A percentile compares a stretch with the other conserved stretches of the same genome.
Conservation (phyloP, 2,113 vertebrate genomes). For the Ictidomys tridecemlineatus region DNA sequence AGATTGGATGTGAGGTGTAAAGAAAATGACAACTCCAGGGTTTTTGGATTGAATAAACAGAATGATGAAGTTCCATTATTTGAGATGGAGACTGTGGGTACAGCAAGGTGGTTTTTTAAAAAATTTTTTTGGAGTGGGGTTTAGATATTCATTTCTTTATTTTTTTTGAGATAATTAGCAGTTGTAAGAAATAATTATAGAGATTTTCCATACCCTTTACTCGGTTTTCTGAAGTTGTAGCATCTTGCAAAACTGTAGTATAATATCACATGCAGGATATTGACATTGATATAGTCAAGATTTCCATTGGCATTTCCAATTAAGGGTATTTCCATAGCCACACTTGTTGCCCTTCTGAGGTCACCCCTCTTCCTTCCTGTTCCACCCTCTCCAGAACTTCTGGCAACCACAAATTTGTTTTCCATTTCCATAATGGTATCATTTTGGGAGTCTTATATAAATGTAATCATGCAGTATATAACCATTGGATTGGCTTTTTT, state of each 20-base stretch:
- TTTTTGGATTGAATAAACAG: neutral
- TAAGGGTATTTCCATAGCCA: neutral
- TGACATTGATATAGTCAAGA: neutral
- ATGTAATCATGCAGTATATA: neutral
- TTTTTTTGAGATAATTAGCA: neutral
- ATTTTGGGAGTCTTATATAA: conserved; percentile 14
- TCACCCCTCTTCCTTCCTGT: neutral
- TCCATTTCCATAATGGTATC: neutral
- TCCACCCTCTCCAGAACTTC: neutral
- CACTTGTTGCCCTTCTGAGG: neutral
- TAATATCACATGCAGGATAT: neutral
- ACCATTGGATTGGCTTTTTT: conserved; percentile 17
- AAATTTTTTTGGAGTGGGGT: neutral
- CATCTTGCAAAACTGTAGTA: neutral
- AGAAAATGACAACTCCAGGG: neutral
- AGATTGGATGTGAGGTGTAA: neutral
- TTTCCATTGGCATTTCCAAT: neutral
- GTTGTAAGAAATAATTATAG: neutral
- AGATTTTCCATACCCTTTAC: neutral
- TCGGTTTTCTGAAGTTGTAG: neutral
- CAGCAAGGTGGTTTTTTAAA: neutral
- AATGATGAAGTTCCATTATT: neutral
- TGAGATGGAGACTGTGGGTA: neutral
- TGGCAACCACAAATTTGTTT: neutral
- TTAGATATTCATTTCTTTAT: neutral